Base-by-base conservation (phyloP, 2,888 invertebrate species). In the Leptinotarsa haldemani region DNA sequence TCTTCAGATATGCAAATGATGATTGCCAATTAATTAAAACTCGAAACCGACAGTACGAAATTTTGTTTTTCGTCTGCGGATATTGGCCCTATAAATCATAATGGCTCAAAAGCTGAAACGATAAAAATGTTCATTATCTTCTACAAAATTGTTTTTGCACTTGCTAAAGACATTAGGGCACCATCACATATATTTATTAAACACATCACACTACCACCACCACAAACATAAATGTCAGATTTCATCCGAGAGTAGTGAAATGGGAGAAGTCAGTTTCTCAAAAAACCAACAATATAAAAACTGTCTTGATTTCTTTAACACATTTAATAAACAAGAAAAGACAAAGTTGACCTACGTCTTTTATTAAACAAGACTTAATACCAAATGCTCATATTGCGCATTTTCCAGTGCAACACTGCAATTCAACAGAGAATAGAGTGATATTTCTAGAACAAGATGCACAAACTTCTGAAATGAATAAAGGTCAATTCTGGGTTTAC, bases 31-130 rank as follows among this genome's bases (percentile, higher is more conserved):
- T 82, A 79, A 80, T 82, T 82, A 81, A 77, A 79, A 80, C 70
- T 80, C 79, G 70, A 79, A 76, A 76, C 80, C 81, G 79, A 79
- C 81, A 80, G 81, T 78, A 81, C 80, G 82, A 81, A 82, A 81
- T 83, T 82, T 84, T 65, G 82, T 81, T 82, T 83, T 83, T 80
- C 83, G 83, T 77, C 82, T 83, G 79, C 82, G 80, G 78, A 82
- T 77, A 78, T 80, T 79, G 56, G 79, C 80, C 79, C 79, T 80
- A 78, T 81, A 77, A 78, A 81, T 79, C 83, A 84, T 84, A 81
- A 80, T 83, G 80, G 61, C 68, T 63, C 53, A 52, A 72, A 63
- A 63, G 52, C 63, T 46, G 69, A 70, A 64, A 47, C 53, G 61
- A 52, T 72, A 68, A 75, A 79, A 74, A 63, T 72, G 74, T 77